phyloP scores from a whole-genome alignment of 37 sponge, comb jelly and placozoan genomes.

The Beroe ovata region DNA sequence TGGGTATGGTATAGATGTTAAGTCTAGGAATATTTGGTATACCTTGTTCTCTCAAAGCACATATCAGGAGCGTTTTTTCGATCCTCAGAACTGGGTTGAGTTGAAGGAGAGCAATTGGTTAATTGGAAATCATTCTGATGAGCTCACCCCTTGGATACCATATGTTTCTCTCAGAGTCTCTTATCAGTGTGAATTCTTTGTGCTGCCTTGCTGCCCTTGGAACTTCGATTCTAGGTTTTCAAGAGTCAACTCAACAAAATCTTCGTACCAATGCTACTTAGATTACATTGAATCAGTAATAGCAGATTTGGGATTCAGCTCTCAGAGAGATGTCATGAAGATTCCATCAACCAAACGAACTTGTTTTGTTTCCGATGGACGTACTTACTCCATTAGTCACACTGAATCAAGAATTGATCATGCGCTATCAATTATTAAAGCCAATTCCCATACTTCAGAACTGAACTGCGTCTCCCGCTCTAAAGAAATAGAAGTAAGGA shows the following conservation, averaged over 20 bases:
- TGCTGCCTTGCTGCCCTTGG: constrained; percentile 92
- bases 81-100: constrained; percentile 1
- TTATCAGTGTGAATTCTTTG: constrained; percentile 70
- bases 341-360: constrained; percentile 93
- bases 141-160: constrained; percentile 99
- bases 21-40: constrained; percentile 85
- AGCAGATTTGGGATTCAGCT: constrained; percentile 81
- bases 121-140: constrained; percentile 98
- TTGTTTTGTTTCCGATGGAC: constrained; percentile 61
- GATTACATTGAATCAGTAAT: constrained; percentile 78
- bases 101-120: constrained; percentile 90
- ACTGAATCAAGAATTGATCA: no score
- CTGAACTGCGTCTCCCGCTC: neutral
- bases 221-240: constrained; percentile 84
- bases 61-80: neutral
- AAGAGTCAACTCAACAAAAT: constrained; percentile 67
- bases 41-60: constrained; percentile 66
- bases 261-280: constrained; percentile 86
- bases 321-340: constrained; percentile 79
- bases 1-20: constrained; percentile 92
- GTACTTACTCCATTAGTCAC: neutral
- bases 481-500: constrained; percentile 5
- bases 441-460: neutral
- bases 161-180: constrained; percentile 81
- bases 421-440: neutral